Percentiles rank a stretch among this genome's conserved stretches.
phyloP scores from a whole-genome alignment of 37 sponge, comb jelly and placozoan species.

The Hexactinellida sp. region DNA sequence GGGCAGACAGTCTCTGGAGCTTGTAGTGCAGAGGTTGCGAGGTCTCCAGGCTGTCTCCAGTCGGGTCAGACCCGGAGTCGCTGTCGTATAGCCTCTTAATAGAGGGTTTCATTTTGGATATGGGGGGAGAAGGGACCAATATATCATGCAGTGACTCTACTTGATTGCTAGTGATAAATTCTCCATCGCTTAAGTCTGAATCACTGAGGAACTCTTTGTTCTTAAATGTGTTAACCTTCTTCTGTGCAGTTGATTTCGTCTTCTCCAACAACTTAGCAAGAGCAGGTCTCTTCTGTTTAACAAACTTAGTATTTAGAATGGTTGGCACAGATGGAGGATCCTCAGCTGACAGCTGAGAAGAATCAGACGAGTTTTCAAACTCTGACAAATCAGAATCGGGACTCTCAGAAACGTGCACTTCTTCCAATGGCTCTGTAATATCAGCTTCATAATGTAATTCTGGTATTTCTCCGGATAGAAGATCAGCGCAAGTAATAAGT shows the following conservation, averaged over 20 bases:
- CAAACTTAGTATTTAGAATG: not conserved
- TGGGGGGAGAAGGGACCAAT: not conserved
- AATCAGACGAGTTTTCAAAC: not conserved
- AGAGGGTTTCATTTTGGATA: not conserved
- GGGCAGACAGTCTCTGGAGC: not conserved
- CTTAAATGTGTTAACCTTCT: not conserved
- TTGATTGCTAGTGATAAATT: not conserved
- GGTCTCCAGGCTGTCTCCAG: not conserved
- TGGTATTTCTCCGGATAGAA: not conserved
- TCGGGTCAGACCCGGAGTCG: not conserved
- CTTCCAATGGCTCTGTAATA: not conserved
- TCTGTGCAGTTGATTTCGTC: not conserved
- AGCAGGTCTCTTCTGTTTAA: not conserved
- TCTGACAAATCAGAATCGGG: not conserved
- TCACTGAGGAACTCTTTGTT: not conserved
- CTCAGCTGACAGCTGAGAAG: not conserved
- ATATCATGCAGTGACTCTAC: not conserved
- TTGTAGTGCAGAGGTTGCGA: not conserved
- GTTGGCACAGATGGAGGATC: not conserved
- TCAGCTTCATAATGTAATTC: too few relatives aligned
- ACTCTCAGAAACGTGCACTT: not conserved
- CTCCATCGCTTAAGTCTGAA: not conserved
- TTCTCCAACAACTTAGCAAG: not conserved
- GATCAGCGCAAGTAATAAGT: not conserved
- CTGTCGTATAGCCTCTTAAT: not conserved